Conservation (phyloP, 2,113 vertebrate species). For the Struthio camelus region DNA sequence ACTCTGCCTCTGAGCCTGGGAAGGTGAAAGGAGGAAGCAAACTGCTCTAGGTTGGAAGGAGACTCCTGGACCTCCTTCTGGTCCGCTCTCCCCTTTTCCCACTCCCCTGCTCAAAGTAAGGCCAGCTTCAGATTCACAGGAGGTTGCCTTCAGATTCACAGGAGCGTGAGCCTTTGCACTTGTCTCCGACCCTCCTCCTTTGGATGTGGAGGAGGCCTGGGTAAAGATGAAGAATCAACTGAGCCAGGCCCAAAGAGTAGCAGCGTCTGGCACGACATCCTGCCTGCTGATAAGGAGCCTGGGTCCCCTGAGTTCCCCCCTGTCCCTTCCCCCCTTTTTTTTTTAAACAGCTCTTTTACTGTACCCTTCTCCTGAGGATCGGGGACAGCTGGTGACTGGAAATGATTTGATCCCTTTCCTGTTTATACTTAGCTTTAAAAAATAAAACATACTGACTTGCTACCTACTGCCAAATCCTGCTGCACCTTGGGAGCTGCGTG, state of each 20-base stretch:
- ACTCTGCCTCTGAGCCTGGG: fast-evolving
- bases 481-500: neutral
- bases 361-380: neutral
- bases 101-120: neutral
- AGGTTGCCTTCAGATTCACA: no score
- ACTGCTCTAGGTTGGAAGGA: fast-evolving
- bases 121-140: fast-evolving
- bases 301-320: neutral
- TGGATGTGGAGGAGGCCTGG: fast-evolving
- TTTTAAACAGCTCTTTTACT: neutral
- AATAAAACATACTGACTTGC: neutral
- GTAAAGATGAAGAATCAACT: neutral
- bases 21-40: neutral
- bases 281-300: neutral
- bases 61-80: fast-evolving
- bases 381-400: neutral
- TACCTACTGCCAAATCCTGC: neutral
- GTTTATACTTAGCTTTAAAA: neutral
- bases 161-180: no score
- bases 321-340: neutral
- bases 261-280: no score
- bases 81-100: neutral
- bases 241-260: neutral
- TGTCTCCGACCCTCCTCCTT: fast-evolving
- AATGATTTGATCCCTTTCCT: neutral